These are phyloP conservation scores for Desmodus rotundus DNA, from an alignment of 2,113 vertebrate genomes.

Conservation along the genomic window DNA sequence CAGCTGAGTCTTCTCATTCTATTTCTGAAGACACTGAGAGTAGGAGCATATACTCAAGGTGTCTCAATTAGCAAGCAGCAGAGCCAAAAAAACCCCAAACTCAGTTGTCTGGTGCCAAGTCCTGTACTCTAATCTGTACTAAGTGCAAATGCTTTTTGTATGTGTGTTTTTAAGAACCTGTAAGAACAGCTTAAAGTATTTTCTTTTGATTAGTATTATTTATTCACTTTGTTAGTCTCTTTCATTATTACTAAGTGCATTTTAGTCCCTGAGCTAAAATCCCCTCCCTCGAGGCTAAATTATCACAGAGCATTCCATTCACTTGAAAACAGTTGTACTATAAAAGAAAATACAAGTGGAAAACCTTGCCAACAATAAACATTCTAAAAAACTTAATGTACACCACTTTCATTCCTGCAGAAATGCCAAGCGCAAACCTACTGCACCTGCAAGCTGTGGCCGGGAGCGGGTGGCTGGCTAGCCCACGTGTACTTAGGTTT, in stretches of 20 bases:
- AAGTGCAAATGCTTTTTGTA: background rate
- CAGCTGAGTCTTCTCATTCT: background rate
- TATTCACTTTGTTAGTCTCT: slow-evolving; percentile 33
- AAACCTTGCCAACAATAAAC: slow-evolving; percentile 35
- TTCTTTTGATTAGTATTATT: slow-evolving; percentile 23
- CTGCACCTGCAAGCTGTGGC: background rate
- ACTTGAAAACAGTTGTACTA: slow-evolving; percentile 45
- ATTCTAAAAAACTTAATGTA: slow-evolving; percentile 2
- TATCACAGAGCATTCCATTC: slow-evolving; percentile 59
- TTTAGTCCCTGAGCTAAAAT: slow-evolving; percentile 26
- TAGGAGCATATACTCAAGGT: background rate
- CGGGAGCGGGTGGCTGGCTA: background rate
- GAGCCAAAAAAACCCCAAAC: background rate
- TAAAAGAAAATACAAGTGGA: slow-evolving; percentile 48
- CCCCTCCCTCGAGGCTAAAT: slow-evolving; percentile 34
- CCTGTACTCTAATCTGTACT: background rate
- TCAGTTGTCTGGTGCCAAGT: background rate
- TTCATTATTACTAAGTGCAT: slow-evolving; percentile 15
- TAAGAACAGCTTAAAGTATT: background rate
- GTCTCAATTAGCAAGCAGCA: background rate
- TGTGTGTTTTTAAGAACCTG: background rate
- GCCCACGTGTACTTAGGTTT: background rate
- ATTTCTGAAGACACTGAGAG: background rate
- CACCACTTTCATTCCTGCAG: background rate
- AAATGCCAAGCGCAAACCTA: background rate